Conservation (phyloP, 2,113 vertebrate species). For the Sciurus niger region DNA sequence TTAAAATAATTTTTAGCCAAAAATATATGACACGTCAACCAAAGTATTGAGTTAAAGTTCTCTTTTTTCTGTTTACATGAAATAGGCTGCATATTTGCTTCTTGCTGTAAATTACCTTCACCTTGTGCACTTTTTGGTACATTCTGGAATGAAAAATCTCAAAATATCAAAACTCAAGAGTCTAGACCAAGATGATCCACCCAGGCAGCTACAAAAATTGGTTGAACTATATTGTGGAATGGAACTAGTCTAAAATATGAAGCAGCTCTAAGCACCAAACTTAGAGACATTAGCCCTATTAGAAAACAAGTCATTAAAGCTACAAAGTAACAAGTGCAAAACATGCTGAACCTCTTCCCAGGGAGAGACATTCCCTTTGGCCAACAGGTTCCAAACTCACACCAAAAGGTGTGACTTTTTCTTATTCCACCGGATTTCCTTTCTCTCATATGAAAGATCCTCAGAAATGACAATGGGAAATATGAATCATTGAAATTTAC, state of each 20-base stretch:
- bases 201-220: slow-evolving; percentile 29
- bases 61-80: slow-evolving; percentile 54
- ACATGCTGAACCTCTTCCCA: slow-evolving; percentile 64
- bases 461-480: slow-evolving; percentile 55
- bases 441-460: slow-evolving; percentile 45
- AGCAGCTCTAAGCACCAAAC: slow-evolving; percentile 52
- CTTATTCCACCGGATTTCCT: background rate
- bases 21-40: slow-evolving; percentile 56
- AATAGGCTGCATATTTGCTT: slow-evolving; percentile 59
- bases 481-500: slow-evolving; percentile 27
- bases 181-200: slow-evolving; percentile 43
- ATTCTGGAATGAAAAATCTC: slow-evolving; percentile 69
- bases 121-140: slow-evolving; percentile 70
- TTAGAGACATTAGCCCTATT: slow-evolving; percentile 64
- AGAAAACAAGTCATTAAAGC: slow-evolving; percentile 79
- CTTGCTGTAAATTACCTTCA: slow-evolving; percentile 57
- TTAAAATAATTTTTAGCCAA: slow-evolving; percentile 33
- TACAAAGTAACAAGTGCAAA: slow-evolving; percentile 78
- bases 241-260: slow-evolving; percentile 66
- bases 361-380: background rate
- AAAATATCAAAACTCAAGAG: slow-evolving; percentile 62
- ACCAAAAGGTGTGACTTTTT: slow-evolving; percentile 57
- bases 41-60: slow-evolving; percentile 61
- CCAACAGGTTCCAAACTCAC: slow-evolving; percentile 57
- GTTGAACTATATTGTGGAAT: slow-evolving; percentile 58